These are phyloP conservation scores for Cyclura pinguis DNA, from an alignment of 2,797 vertebrate genomes.

Conservation along the genomic window DNA sequence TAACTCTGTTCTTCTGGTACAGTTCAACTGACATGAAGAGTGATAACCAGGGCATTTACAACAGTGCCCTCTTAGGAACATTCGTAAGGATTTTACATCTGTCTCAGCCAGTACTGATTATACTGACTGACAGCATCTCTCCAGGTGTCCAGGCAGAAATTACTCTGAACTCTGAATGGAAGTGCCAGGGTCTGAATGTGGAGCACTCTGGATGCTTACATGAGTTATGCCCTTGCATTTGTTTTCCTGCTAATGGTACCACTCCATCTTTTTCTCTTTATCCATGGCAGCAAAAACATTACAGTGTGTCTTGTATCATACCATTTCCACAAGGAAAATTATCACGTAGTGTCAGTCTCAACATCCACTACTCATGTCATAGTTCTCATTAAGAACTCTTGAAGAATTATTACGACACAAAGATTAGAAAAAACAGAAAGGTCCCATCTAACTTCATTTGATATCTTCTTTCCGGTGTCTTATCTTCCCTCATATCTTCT, in stretches of 20 bases:
- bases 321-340: background rate
- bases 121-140: no score
- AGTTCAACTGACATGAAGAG: background rate
- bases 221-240: no score
- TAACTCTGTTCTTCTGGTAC: background rate
- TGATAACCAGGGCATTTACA: background rate
- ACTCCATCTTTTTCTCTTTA: no score
- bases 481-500: background rate
- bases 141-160: no score
- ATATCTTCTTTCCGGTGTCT: background rate
- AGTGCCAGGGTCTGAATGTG: no score
- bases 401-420: background rate
- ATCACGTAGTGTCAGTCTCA: background rate
- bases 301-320: background rate
- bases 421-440: no score
- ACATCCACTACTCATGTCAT: background rate
- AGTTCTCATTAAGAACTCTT: no score
- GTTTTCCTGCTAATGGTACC: background rate
- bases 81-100: no score
- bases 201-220: no score
- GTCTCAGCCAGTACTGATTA: no score
- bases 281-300: background rate
- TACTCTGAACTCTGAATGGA: no score
- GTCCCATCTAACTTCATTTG: background rate
- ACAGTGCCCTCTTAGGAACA: background rate